Percentiles rank a stretch among this genome's conserved stretches.
Evolutionary conservation across 2,888 invertebrate species (phyloP).

Genomic region (Microctonus aethiopoides): DNA sequence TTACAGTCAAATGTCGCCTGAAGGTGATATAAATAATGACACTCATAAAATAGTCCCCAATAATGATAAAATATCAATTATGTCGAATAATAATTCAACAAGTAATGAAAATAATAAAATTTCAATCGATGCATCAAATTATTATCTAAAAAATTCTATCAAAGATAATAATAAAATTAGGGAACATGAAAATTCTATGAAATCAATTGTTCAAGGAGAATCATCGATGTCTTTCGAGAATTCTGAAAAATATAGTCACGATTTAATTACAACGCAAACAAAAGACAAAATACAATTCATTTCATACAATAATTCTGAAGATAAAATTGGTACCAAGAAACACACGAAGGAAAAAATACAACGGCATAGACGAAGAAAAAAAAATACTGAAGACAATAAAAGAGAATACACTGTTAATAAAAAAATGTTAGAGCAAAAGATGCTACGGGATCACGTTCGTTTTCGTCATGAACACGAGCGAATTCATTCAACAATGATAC

Average conservation of each 20-base stretch:
- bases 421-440: background rate
- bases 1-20: background rate
- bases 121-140: background rate
- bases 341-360: background rate
- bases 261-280: background rate
- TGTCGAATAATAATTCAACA: background rate
- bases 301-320: background rate
- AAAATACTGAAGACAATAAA: background rate
- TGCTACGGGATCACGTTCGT: background rate
- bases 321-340: background rate
- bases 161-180: background rate
- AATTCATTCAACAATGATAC: constrained; percentile 13
- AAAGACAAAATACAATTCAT: background rate
- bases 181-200: background rate
- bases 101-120: background rate
- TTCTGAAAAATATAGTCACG: background rate
- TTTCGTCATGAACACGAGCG: constrained; percentile 4
- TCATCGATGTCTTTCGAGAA: background rate
- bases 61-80: background rate
- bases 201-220: background rate
- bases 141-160: background rate
- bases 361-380: background rate
- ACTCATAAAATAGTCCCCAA: background rate
- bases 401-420: background rate
- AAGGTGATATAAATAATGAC: background rate